Evolutionary conservation across 2,797 vertebrate genomes (phyloP), one percentile per base, ranked within the genome.

Genomic region (Sebastes hubbsi): DNA sequence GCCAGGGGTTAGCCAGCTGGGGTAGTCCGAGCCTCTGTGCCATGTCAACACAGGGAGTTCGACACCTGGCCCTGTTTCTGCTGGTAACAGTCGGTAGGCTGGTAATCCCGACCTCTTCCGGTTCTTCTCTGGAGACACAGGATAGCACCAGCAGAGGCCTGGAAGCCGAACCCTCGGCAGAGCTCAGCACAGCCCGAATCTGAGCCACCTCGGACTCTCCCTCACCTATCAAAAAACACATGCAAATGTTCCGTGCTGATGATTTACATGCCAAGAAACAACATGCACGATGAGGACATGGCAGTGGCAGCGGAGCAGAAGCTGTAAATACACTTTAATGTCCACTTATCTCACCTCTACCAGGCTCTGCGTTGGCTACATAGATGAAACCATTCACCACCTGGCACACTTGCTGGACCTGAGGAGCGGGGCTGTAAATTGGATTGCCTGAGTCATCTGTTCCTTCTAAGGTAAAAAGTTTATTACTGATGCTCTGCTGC

Each of bases 301-400:
- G 6, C 11, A 16, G 38, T 3, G 29, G 13, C 7, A 24, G 5
- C 27, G 2, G 2, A 64, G 14, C n/a, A 67, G 9, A n/a, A 27
- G 32, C n/a, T 32, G 52, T 13, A 67, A 75, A 30, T 11, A 32
- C 3, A 25, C 16, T 46, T 46, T 46, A 54, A 22, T 1, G 3
- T 9, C 2, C 1, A 34, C 14, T 73, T 14, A 13, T 54, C 94
- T 94, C 93, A 98, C 97, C 96, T 94, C 89, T 95, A 12, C 93
- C 91, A 62, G 90, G 89, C 93, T 99, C 97, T 22, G 96, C 97
- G 83, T 99, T 98, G 69, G 97, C 97, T 54, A 98, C 97, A 58
- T 98, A 99, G 94, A 99, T 98, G 92, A 99, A 98, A 38, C 98
- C 97, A 78, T 98, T 96, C 62, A 97, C 97, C 38, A 95, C 94